Evolutionary conservation across 2,113 vertebrate genomes (phyloP).

Genomic region (Arizona elegans): DNA sequence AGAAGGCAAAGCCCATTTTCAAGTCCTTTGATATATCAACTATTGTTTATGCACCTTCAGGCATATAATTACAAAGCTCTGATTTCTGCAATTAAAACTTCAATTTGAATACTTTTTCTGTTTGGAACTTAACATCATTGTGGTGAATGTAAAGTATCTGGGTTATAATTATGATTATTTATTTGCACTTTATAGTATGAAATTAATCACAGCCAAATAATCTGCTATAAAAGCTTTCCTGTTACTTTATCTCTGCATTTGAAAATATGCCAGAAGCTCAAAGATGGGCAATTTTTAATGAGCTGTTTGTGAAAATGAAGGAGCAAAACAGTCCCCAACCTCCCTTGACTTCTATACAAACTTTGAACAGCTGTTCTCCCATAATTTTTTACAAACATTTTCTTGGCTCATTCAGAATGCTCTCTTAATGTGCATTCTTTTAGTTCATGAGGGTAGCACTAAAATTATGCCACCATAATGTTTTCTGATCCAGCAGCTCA

Average conservation of each 20-base stretch:
- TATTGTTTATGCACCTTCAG: constrained; percentile 7
- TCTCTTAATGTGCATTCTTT: background rate
- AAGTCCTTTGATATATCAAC: constrained; percentile 12
- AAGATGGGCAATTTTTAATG: background rate
- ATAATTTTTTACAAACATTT: background rate
- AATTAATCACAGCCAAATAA: background rate
- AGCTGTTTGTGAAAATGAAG: background rate
- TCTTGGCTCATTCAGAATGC: background rate
- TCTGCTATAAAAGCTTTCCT: background rate
- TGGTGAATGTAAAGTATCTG: constrained; percentile 12
- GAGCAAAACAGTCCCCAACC: background rate
- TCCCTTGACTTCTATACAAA: background rate
- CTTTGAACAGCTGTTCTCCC: background rate
- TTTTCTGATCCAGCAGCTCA: background rate
- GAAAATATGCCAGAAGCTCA: background rate
- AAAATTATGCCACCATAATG: background rate
- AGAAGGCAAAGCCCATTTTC: background rate
- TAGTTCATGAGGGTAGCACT: background rate
- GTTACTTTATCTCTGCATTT: background rate
- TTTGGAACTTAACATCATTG: background rate
- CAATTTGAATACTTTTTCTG: background rate
- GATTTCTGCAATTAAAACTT: constrained; percentile 12
- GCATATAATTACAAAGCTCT: constrained; percentile 20
- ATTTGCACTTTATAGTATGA: constrained; percentile 7
- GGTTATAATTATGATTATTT: constrained; percentile 8